phyloP scores from a whole-genome alignment of 2,888 invertebrate species.

The Griposia aprilina region DNA sequence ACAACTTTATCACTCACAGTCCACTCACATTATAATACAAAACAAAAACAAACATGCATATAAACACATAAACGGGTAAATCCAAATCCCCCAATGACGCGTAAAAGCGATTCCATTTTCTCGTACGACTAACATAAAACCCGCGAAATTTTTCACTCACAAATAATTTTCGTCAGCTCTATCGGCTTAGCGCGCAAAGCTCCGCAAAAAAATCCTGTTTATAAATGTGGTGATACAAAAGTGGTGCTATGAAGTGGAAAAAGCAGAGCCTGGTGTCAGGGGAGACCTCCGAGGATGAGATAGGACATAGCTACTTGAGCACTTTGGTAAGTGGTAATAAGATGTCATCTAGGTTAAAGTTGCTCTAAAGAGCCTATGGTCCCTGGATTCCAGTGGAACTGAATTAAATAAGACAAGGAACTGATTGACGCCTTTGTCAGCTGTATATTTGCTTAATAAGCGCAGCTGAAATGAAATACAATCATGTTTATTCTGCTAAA shows the following conservation, averaged over 20 bases:
- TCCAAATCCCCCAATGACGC: neutral
- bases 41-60: conserved; percentile 24
- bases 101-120: conserved; percentile 4
- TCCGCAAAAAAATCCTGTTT: conserved; percentile 23
- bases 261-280: conserved; percentile 84
- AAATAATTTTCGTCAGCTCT: conserved; percentile 36
- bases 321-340: conserved; percentile 83
- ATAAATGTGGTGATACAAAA: conserved; percentile 60
- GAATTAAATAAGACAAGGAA: neutral
- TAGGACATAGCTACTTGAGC: conserved; percentile 87
- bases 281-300: conserved; percentile 88
- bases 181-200: conserved; percentile 42
- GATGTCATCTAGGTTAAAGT: too few relatives aligned
- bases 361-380: neutral
- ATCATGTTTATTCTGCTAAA: neutral
- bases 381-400: neutral
- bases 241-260: conserved; percentile 80
- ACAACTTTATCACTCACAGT: conserved; percentile 35
- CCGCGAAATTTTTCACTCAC: conserved; percentile 14
- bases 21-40: conserved; percentile 26
- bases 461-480: neutral
- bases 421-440: neutral
- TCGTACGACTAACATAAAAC: neutral
- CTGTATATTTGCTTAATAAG: neutral
- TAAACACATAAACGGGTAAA: neutral